Conservation (phyloP, 2,888 invertebrate genomes). For the Xestobium rufovillosum region DNA sequence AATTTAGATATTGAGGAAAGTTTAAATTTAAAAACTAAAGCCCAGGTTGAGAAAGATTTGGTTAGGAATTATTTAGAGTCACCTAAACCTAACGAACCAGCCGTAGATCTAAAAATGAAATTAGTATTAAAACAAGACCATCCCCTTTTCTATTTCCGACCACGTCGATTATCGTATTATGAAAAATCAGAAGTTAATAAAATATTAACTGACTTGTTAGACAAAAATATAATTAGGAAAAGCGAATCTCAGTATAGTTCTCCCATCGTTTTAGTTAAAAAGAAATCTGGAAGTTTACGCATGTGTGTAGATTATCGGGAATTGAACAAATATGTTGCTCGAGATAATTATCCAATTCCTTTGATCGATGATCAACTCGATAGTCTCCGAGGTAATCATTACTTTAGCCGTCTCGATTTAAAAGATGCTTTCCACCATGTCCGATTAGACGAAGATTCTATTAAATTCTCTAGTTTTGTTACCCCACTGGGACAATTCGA, state of each 20-base stretch:
- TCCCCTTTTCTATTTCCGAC: slow-evolving; percentile 14
- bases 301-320: slow-evolving; percentile 28
- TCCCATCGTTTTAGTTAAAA: slow-evolving; percentile 25
- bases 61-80: slow-evolving; percentile 7
- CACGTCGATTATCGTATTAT: slow-evolving; percentile 20
- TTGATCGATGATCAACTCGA: slow-evolving; percentile 29
- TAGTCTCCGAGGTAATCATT: slow-evolving; percentile 23
- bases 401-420: slow-evolving; percentile 29
- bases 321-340: slow-evolving; percentile 24
- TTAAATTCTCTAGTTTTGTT: slow-evolving; percentile 30
- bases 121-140: slow-evolving; percentile 9
- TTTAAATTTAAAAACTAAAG: no score
- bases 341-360: slow-evolving; percentile 24
- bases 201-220: slow-evolving; percentile 21
- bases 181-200: slow-evolving; percentile 17
- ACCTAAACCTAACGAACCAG: neutral
- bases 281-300: slow-evolving; percentile 24
- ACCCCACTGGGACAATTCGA: slow-evolving; percentile 29
- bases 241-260: slow-evolving; percentile 27
- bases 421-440: slow-evolving; percentile 30
- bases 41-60: no score
- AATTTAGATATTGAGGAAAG: no score
- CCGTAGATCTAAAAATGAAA: slow-evolving; percentile 8
- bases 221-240: slow-evolving; percentile 26
- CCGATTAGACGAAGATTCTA: slow-evolving; percentile 23